Conservation (phyloP, 2,797 vertebrate species). For the Acipenser ruthenus region DNA sequence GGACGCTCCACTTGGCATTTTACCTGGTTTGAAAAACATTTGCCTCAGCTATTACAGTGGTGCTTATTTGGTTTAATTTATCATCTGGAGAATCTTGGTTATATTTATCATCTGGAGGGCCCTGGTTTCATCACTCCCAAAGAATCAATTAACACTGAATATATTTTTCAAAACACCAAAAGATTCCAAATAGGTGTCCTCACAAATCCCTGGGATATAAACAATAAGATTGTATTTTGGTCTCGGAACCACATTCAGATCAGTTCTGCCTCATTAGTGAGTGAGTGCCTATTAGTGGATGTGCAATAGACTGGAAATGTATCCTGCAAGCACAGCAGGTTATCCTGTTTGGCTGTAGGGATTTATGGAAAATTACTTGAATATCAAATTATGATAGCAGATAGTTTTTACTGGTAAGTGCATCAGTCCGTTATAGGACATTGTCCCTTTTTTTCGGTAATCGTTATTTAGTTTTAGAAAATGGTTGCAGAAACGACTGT, state of each 20-base stretch:
- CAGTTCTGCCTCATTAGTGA: conserved; percentile 4
- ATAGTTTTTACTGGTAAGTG: no score
- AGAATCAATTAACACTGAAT: not conserved
- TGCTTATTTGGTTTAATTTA: no score
- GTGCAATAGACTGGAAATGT: conserved; percentile 1
- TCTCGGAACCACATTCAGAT: not conserved
- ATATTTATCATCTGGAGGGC: no score
- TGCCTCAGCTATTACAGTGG: no score
- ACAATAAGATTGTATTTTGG: not conserved
- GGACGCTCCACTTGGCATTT: no score
- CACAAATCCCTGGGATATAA: not conserved
- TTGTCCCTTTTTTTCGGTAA: no score
- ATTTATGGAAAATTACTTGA: not conserved
- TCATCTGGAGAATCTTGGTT: no score
- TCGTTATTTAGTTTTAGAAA: no score
- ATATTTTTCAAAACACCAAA: not conserved
- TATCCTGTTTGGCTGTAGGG: not conserved
- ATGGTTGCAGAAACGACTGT: no score
- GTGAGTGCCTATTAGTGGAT: not conserved
- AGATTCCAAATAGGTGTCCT: not conserved
- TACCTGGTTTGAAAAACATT: no score
- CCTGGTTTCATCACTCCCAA: no score
- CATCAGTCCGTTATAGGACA: no score
- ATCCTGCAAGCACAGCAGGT: conserved; percentile 5
- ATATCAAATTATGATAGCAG: not conserved